Conservation (phyloP, 2,113 vertebrate genomes). For the Podarcis muralis region DNA sequence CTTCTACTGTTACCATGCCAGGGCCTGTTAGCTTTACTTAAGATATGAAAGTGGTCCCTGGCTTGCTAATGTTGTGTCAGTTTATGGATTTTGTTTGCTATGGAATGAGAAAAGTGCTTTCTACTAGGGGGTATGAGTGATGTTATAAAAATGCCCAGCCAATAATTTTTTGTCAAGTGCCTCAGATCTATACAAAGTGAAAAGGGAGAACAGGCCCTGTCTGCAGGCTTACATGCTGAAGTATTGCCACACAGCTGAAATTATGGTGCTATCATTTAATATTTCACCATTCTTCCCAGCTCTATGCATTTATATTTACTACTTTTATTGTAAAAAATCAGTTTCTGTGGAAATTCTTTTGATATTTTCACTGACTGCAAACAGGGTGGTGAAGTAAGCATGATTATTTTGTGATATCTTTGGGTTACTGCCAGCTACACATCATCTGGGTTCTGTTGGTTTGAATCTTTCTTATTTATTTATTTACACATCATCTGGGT, state of each 20-base stretch:
- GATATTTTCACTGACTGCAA: background rate
- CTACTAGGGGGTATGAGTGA: background rate
- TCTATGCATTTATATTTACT: background rate
- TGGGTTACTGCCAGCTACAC: background rate
- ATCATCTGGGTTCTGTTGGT: background rate
- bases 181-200: background rate
- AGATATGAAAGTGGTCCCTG: background rate
- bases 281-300: background rate
- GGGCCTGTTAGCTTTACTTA: slow-evolving; percentile 11
- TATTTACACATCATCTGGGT: too few species aligned
- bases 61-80: background rate
- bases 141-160: background rate
- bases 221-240: background rate
- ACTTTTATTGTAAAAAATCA: background rate
- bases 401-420: background rate
- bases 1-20: background rate
- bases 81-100: background rate
- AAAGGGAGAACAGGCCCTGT: background rate
- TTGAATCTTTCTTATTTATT: too few species aligned
- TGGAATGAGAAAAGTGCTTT: background rate
- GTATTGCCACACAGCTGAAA: background rate
- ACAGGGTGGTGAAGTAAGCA: background rate
- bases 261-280: background rate
- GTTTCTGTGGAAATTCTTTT: background rate
- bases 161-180: background rate